These are phyloP conservation scores for Canis aureus DNA, from an alignment of 2,113 vertebrate genomes.

Conservation along the genomic window DNA sequence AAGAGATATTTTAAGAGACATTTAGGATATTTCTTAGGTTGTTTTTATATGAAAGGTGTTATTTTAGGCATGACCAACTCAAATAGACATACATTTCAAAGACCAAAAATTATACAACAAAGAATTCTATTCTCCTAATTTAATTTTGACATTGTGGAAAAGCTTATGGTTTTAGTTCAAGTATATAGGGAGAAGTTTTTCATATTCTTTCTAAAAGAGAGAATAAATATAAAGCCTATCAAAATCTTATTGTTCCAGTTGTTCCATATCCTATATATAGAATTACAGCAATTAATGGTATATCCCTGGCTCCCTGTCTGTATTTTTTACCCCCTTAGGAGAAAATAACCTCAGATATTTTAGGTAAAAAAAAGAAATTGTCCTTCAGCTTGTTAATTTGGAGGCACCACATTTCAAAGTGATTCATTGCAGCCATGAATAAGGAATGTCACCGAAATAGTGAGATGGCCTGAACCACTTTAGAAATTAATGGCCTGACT, in stretches of 20 bases:
- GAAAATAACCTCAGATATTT: conserved; percentile 64
- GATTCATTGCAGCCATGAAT: conserved; percentile 85
- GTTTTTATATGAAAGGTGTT: neutral
- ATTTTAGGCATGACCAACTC: neutral
- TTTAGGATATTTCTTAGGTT: neutral
- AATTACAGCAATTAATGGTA: conserved; percentile 49
- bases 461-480: conserved; percentile 87
- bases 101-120: neutral
- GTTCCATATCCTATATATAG: neutral
- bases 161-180: neutral
- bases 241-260: conserved; percentile 49
- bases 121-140: conserved; percentile 24
- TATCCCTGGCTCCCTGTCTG: conserved; percentile 24
- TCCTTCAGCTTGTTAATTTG: conserved; percentile 86
- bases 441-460: conserved; percentile 84
- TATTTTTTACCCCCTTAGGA: neutral
- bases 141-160: conserved; percentile 17
- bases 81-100: neutral
- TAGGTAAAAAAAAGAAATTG: conserved; percentile 69
- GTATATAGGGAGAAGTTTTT: neutral
- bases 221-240: conserved; percentile 46
- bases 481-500: conserved; percentile 90
- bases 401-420: conserved; percentile 72
- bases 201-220: neutral
- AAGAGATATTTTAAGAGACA: neutral